Evolutionary conservation across 2,797 vertebrate species (phyloP).

Genomic region (Rhyacichthys aspro): DNA sequence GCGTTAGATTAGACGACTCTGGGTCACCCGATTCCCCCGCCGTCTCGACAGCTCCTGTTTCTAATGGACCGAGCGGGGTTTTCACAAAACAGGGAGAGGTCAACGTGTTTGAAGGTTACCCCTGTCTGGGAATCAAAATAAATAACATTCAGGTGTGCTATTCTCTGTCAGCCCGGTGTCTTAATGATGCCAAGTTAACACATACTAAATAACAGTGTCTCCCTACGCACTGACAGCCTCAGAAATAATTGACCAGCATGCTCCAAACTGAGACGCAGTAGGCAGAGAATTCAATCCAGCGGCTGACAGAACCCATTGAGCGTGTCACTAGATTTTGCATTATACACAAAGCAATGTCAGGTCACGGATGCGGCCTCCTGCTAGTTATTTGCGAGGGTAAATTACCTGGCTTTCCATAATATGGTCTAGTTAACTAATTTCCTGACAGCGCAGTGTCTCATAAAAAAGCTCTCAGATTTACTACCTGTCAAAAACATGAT

Average conservation of each 20-base stretch:
- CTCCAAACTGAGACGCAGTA: slow-evolving; percentile 83
- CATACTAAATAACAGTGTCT: slow-evolving; percentile 86
- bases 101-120: slow-evolving; percentile 81
- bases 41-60: slow-evolving; percentile 68
- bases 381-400: slow-evolving; percentile 82
- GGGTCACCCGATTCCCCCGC: slow-evolving; percentile 66
- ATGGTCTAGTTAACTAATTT: slow-evolving; percentile 84
- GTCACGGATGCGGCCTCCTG: slow-evolving; percentile 81
- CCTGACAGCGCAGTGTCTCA: slow-evolving; percentile 71
- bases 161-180: slow-evolving; percentile 79
- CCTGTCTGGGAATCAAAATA: slow-evolving; percentile 79
- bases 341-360: slow-evolving; percentile 85
- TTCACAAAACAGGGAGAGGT: slow-evolving; percentile 72
- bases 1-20: slow-evolving; percentile 67
- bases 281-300: slow-evolving; percentile 84
- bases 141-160: slow-evolving; percentile 80
- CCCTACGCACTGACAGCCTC: slow-evolving; percentile 82
- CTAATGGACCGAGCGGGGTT: slow-evolving; percentile 66
- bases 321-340: slow-evolving; percentile 84
- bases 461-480: slow-evolving; percentile 74
- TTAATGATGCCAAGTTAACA: slow-evolving; percentile 87
- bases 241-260: slow-evolving; percentile 87
- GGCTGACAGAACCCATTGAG: slow-evolving; percentile 85
- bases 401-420: slow-evolving; percentile 82
- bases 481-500: slow-evolving; percentile 77